These are phyloP conservation scores for Clarias magur DNA, from an alignment of 2,113 vertebrate genomes.

Conservation along the genomic window DNA sequence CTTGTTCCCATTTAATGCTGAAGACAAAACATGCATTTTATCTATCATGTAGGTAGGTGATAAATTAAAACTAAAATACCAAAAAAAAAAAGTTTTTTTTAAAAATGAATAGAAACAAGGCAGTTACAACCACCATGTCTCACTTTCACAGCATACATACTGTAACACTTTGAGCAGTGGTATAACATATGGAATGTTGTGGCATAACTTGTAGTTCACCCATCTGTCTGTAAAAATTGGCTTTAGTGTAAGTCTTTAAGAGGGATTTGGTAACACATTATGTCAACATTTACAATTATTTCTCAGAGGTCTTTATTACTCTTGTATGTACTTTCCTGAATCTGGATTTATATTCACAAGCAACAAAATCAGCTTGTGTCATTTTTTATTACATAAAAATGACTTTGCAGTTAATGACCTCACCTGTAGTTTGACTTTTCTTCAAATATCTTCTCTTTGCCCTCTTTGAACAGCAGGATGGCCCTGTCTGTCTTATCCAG, in stretches of 20 bases:
- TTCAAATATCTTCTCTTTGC: slow-evolving; percentile 75
- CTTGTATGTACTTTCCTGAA: not conserved
- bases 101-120: not conserved
- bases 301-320: not conserved
- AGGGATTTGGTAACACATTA: not conserved
- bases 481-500: slow-evolving; percentile 76
- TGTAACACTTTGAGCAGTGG: not conserved
- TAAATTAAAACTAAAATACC: not conserved
- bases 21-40: slow-evolving; percentile 8
- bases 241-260: not conserved
- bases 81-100: not conserved
- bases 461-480: slow-evolving; percentile 71
- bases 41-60: not conserved
- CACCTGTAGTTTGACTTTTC: slow-evolving; percentile 77
- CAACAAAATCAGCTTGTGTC: not conserved
- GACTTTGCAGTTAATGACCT: slow-evolving; percentile 41
- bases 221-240: not conserved
- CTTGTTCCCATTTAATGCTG: slow-evolving; percentile 22
- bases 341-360: not conserved
- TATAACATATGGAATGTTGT: not conserved
- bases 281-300: not conserved
- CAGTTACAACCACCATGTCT: not conserved
- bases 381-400: not conserved
- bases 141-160: not conserved
- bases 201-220: not conserved